Base-by-base conservation (phyloP, 2,113 vertebrate genomes). In the Pachyramphus minor region DNA sequence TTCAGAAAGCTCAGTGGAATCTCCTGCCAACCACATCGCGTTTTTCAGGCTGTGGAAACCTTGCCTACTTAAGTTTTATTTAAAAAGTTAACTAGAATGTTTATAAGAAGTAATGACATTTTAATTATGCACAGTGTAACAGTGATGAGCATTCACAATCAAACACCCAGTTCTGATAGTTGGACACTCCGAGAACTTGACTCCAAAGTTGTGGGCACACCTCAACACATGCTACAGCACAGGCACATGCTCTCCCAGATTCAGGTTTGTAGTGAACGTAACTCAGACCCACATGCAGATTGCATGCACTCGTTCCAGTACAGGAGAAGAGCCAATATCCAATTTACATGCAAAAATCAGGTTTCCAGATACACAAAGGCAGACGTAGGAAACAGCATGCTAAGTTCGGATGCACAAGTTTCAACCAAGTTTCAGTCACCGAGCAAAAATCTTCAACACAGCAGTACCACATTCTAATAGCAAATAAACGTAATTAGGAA, bases 1-100 rank as follows among this genome's bases (percentile, higher is more conserved):
- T 96, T 96, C 45, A 94, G 88, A 96, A 94, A 93, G 88, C 93
- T 96, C 85, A 75, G 72, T 94, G 90, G 64, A 96, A 94, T 87
- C 93, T 82, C 69, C 92, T 86, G 83, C 90, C 88, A 93, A 86
- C 93, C 96, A 64, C 90, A 94, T 60, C 3, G 1, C 30, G 79
- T 58, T 95, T 94, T 74, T 64, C 68, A 92, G 80, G 39, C 58
- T 92, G 83, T 5, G 23, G 93, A 94, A 97, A 89, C 52, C 85
- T 89, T 64, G 82, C 95, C 90, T 96, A 84, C 56, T 94, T 67
- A 41, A 41, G 41, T 72, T 96, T 95, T 94, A 97, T 94, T 94
- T 72, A 81, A 56, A 84, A 93, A 96, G 52, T 88, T 96, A 86
- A 89, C 76, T 96, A 63, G 91, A 86, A 52, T 47, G 91, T 81